A percentile compares a stretch with the other conserved stretches of the same genome.
These are phyloP conservation scores for Stegodyphus mimosarum DNA, from an alignment of 1,140 invertebrate species.

Conservation along the genomic window DNA sequence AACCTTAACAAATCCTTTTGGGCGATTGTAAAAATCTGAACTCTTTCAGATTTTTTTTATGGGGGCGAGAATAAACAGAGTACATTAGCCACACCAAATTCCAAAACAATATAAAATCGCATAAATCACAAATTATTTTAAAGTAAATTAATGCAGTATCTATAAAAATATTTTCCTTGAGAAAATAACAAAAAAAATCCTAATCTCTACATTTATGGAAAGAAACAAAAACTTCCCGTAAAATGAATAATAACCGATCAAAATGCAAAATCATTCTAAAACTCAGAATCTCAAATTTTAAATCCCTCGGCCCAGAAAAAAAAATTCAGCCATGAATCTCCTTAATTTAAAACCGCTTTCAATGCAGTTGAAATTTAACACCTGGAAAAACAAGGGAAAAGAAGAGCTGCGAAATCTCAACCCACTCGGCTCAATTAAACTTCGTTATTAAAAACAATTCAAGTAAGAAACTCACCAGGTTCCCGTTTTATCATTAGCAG, in stretches of 20 bases:
- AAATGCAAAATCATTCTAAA: slow-evolving; percentile 24
- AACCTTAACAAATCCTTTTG: too few relatives aligned
- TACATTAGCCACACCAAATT: too few relatives aligned
- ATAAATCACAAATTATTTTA: not conserved
- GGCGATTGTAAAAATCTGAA: too few relatives aligned
- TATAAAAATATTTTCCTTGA: not conserved
- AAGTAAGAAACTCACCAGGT: slow-evolving; percentile 18
- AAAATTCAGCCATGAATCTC: too few relatives aligned
- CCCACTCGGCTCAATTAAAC: slow-evolving; percentile 54
- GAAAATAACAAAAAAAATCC: too few relatives aligned
- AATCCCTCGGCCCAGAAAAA: not conserved
- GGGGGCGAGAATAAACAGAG: too few relatives aligned
- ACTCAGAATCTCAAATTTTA: not conserved
- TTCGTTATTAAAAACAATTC: slow-evolving; percentile 60
- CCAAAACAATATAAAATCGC: too few relatives aligned
- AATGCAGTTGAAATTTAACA: slow-evolving; percentile 52
- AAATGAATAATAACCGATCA: too few relatives aligned
- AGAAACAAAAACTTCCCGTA: not conserved
- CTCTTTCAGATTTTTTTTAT: too few relatives aligned
- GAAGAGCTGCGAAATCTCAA: slow-evolving; percentile 16
- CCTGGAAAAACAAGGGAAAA: slow-evolving; percentile 37
- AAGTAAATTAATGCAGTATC: not conserved
- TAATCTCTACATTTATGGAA: not conserved
- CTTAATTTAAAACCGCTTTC: slow-evolving; percentile 50
- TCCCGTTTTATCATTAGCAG: slow-evolving; percentile 50